These are phyloP conservation scores for Pagetopsis macropterus DNA, from an alignment of 2,797 vertebrate species.

Conservation along the genomic window DNA sequence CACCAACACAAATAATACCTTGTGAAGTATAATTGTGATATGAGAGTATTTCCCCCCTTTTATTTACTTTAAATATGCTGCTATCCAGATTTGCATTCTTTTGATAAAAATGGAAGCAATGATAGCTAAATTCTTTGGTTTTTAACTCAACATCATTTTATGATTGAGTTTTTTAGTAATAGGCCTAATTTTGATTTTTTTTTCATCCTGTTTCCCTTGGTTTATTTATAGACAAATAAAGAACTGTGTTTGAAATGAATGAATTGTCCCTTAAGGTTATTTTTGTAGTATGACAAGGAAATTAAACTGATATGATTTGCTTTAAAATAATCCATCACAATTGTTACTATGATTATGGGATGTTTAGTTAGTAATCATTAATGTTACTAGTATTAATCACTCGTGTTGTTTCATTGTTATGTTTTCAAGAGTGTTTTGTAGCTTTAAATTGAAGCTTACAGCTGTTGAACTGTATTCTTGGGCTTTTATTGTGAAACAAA, in stretches of 20 bases:
- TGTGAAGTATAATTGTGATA: constrained; percentile 11
- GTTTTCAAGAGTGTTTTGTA: background rate
- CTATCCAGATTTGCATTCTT: constrained; percentile 13
- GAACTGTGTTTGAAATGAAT: constrained; percentile 50
- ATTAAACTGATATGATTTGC: background rate
- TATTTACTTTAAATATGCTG: constrained; percentile 22
- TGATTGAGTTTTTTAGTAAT: background rate
- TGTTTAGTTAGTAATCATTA: background rate
- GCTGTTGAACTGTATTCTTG: accelerated
- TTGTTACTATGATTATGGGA: background rate
- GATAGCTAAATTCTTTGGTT: constrained; percentile 16
- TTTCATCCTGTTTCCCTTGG: constrained; percentile 26
- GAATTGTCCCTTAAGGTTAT: background rate
- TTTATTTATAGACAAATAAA: constrained; percentile 79
- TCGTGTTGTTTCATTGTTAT: background rate
- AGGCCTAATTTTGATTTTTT: constrained; percentile 20
- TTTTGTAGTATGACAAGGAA: constrained; percentile 7
- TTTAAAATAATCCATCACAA: background rate
- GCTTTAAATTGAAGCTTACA: background rate
- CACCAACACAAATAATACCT: constrained; percentile 24
- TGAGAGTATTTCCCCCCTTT: background rate
- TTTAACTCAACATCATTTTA: constrained; percentile 28
- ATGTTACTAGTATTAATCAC: background rate
- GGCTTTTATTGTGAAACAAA: constrained; percentile 53
- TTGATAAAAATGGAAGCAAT: constrained; percentile 27